Percentiles rank a stretch among this genome's conserved stretches.
Evolutionary conservation across 2,797 vertebrate genomes (phyloP).

Genomic region (Gymnoscopelus braueri): DNA sequence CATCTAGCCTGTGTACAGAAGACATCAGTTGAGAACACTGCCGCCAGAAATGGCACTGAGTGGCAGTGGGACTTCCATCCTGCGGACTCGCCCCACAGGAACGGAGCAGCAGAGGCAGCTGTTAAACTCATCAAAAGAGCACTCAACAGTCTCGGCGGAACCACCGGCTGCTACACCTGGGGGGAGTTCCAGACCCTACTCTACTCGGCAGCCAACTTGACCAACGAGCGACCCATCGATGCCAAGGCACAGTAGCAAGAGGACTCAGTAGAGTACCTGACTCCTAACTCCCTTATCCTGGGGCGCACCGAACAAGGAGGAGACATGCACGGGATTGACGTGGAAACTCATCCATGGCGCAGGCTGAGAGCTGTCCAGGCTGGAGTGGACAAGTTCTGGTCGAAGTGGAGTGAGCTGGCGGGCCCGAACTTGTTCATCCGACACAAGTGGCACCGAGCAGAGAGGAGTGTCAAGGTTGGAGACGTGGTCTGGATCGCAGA

Average conservation of each 20-base stretch:
- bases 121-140: constrained; percentile 26
- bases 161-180: neutral
- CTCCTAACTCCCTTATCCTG: constrained; percentile 19
- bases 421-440: constrained; percentile 28
- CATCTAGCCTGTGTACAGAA: neutral
- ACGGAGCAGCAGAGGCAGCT: constrained; percentile 27
- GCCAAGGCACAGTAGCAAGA: constrained; percentile 13
- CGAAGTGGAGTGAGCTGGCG: constrained; percentile 31
- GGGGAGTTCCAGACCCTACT: constrained; percentile 21
- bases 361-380: constrained; percentile 16
- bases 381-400: constrained; percentile 34
- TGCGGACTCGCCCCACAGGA: constrained; percentile 15
- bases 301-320: constrained; percentile 6
- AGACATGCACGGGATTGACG: constrained; percentile 1
- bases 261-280: constrained; percentile 8
- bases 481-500: constrained; percentile 24
- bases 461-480: constrained; percentile 20
- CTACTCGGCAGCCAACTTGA: constrained; percentile 21
- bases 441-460: constrained; percentile 25
- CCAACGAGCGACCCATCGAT: constrained; percentile 18
- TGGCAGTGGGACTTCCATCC: constrained; percentile 23
- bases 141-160: constrained; percentile 17
- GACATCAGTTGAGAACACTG: neutral
- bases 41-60: constrained; percentile 20
- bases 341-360: constrained; percentile 7